Evolutionary conservation across 2,888 invertebrate genomes (phyloP).

Genomic region (Philonicus albiceps): DNA sequence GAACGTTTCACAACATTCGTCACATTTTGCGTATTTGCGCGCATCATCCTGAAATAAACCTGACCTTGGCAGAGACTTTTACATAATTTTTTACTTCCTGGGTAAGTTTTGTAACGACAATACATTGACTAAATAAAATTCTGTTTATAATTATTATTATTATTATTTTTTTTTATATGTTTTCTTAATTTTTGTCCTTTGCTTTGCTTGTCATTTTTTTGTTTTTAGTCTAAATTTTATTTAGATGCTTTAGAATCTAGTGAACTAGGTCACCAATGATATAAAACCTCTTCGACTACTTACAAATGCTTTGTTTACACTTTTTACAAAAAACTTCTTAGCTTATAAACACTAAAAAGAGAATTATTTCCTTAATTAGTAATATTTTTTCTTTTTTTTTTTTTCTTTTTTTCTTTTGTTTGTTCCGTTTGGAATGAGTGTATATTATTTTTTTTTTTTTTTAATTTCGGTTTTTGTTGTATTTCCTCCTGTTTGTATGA

Average conservation of each 20-base stretch:
- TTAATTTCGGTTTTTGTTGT: no score
- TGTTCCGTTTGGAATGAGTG: neutral
- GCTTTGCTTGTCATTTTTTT: neutral
- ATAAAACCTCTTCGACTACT: slow-evolving; percentile 9
- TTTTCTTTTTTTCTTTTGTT: neutral
- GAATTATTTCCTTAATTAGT: neutral
- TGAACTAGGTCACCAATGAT: slow-evolving; percentile 14
- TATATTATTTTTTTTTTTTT: neutral
- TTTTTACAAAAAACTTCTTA: slow-evolving; percentile 19
- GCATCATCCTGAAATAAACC: neutral
- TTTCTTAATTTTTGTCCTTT: neutral
- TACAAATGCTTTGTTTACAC: slow-evolving; percentile 4
- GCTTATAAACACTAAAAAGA: neutral
- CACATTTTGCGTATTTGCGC: neutral
- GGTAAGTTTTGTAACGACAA: slow-evolving; percentile 10
- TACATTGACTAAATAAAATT: slow-evolving; percentile 18
- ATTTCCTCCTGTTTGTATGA: neutral
- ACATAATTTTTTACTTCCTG: neutral
- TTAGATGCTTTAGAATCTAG: slow-evolving; percentile 12
- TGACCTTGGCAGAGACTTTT: neutral
- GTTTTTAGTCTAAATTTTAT: neutral
- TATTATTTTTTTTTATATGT: no score
- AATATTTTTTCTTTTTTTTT: neutral
- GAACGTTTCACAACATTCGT: neutral
- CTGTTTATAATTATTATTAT: neutral